Evolutionary conservation across 1,140 invertebrate genomes (phyloP).

Genomic region (Campodea augens): DNA sequence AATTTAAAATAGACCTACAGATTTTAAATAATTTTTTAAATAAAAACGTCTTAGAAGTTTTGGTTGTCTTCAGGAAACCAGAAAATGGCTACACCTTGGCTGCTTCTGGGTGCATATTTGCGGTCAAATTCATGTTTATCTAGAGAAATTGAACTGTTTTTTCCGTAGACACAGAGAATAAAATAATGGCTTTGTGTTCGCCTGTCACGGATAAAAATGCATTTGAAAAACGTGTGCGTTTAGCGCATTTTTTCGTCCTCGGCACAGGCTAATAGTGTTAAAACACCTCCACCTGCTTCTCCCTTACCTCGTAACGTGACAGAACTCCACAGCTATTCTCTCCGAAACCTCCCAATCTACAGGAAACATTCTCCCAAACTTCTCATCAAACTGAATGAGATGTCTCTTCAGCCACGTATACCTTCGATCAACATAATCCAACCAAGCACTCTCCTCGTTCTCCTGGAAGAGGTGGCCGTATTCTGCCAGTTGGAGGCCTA

Average conservation of each 20-base stretch:
- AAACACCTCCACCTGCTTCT: neutral
- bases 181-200: too few relatives aligned
- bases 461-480: constrained; percentile 86
- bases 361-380: constrained; percentile 77
- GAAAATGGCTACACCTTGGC: too few relatives aligned
- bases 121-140: too few relatives aligned
- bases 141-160: too few relatives aligned
- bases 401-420: constrained; percentile 95
- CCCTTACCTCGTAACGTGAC: constrained; percentile 39
- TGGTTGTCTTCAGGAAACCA: too few relatives aligned
- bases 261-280: neutral
- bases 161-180: neutral
- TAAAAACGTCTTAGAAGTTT: too few relatives aligned
- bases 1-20: too few relatives aligned
- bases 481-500: constrained; percentile 68
- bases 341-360: constrained; percentile 86
- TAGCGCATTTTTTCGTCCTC: too few relatives aligned
- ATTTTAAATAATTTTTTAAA: too few relatives aligned
- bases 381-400: constrained; percentile 88
- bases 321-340: constrained; percentile 83
- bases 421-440: constrained; percentile 86
- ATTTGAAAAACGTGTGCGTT: too few relatives aligned
- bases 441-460: constrained; percentile 87
- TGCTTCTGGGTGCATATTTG: too few relatives aligned
- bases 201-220: too few relatives aligned